Evolutionary conservation across 2,797 vertebrate species (phyloP).

Genomic region (Prionace glauca): DNA sequence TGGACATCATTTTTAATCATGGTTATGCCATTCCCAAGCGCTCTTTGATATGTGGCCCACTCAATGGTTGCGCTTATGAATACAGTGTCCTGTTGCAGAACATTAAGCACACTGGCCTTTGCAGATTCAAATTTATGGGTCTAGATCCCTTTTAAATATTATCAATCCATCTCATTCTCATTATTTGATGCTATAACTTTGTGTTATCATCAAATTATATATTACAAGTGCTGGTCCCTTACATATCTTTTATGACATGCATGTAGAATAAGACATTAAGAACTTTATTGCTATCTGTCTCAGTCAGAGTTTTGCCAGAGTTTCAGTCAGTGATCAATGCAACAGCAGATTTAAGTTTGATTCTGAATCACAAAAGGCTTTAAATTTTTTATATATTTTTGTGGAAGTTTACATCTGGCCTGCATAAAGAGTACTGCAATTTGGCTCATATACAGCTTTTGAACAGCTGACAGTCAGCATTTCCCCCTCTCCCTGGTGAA

Average conservation of each 20-base stretch:
- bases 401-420: background rate
- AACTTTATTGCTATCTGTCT: background rate
- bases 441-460: background rate
- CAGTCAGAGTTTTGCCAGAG: background rate
- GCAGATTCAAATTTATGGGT: background rate
- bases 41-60: background rate
- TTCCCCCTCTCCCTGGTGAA: background rate
- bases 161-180: background rate
- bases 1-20: background rate
- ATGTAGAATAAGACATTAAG: background rate
- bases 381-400: background rate
- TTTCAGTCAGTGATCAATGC: background rate
- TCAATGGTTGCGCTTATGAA: background rate
- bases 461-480: background rate
- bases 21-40: background rate
- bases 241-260: background rate
- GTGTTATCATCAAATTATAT: background rate
- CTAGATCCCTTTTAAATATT: background rate
- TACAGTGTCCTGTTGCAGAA: background rate
- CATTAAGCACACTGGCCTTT: background rate
- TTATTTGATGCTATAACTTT: background rate
- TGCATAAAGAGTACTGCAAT: background rate
- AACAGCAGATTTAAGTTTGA: background rate
- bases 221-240: background rate
- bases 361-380: background rate